phyloP scores from a whole-genome alignment of 64 coral and sea anemone species.

The Pachyseris speciosa region DNA sequence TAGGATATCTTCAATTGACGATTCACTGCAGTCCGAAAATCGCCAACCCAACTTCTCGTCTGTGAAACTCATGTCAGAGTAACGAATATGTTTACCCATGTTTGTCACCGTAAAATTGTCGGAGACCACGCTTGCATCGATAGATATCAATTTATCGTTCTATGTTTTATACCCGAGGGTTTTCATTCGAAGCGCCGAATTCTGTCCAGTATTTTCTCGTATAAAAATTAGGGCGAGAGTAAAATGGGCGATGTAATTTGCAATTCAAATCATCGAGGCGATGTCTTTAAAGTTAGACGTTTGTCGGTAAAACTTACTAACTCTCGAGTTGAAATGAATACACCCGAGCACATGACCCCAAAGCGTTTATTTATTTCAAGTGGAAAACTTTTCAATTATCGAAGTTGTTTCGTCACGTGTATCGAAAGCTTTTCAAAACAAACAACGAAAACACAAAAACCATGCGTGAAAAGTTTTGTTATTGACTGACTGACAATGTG shows the following conservation, averaged over 20 bases:
- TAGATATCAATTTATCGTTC: not conserved
- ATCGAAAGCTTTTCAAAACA: not conserved
- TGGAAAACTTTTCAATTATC: not conserved
- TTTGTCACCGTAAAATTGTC: not conserved
- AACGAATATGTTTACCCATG: conserved; percentile 10
- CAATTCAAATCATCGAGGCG: conserved; percentile 24
- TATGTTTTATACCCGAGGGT: not conserved
- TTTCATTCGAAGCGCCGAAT: not conserved
- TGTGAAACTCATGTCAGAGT: conserved; percentile 5
- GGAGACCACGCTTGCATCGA: too few species aligned
- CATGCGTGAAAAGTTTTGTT: not conserved
- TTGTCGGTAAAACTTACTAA: not conserved
- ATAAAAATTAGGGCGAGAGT: not conserved
- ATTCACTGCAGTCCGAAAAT: conserved; percentile 31
- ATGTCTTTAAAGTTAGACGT: not conserved
- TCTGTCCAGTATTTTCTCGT: not conserved
- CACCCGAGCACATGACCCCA: not conserved
- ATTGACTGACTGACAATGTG: not conserved
- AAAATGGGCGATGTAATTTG: not conserved
- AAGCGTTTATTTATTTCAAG: not conserved
- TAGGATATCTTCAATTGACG: conserved; percentile 43
- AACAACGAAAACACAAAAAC: not conserved
- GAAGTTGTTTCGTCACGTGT: not conserved
- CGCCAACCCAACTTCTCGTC: not conserved
- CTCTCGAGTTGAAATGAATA: not conserved